phyloP scores from a whole-genome alignment of 2,888 invertebrate genomes.

The Macrosiphum euphorbiae region DNA sequence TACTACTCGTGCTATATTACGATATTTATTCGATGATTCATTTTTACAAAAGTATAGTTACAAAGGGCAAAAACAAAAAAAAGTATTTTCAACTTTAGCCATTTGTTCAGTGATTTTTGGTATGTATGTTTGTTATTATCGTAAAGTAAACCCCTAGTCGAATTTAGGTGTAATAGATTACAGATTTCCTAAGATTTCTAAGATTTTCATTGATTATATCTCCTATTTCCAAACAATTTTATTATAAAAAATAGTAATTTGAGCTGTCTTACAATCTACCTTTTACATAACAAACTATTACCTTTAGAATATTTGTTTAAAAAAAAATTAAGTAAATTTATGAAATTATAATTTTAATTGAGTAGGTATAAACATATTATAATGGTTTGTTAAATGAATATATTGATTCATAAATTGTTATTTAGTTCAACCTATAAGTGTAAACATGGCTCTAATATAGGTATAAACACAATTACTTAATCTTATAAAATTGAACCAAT shows the following conservation, averaged over 20 bases:
- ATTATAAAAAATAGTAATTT: no score
- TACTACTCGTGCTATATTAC: no score
- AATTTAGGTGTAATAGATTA: neutral
- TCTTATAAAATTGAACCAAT: neutral
- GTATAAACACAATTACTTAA: neutral
- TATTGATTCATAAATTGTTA: neutral
- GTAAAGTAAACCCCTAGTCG: no score
- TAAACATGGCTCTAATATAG: neutral
- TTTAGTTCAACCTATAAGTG: neutral
- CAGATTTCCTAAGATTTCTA: neutral
- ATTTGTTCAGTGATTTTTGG: no score
- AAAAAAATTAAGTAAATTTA: neutral
- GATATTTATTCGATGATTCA: no score
- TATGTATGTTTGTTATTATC: conserved; percentile 15
- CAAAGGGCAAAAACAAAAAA: no score
- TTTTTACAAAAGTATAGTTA: no score
- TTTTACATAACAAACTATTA: no score
- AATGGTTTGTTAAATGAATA: neutral
- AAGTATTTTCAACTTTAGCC: no score
- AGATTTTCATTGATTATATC: neutral
- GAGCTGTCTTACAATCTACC: no score
- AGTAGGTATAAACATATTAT: neutral
- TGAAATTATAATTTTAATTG: neutral
- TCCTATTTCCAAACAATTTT: neutral
- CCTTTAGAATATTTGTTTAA: neutral